Conservation (phyloP, 2,113 vertebrate genomes). For the Paramisgurnus dabryanus region DNA sequence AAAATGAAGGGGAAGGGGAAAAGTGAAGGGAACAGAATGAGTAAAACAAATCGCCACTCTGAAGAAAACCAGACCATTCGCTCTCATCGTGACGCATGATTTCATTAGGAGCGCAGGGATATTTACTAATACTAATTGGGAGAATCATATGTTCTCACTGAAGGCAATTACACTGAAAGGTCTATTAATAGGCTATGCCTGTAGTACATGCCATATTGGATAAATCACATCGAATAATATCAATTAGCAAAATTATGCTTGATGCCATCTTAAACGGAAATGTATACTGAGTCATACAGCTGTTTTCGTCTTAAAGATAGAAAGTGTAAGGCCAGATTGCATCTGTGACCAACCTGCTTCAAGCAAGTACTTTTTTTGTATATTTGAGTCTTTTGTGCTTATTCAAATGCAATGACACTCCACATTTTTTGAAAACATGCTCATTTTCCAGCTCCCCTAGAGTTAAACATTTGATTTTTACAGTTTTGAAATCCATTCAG, state of each 20-base stretch:
- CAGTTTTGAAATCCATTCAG: too few species aligned
- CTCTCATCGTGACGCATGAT: constrained; percentile 36
- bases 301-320: constrained; percentile 2
- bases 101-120: constrained; percentile 45
- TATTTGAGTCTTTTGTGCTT: too few species aligned
- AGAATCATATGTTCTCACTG: constrained; percentile 40
- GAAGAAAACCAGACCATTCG: constrained; percentile 36
- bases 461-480: too few species aligned
- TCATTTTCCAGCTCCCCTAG: too few species aligned
- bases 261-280: background rate
- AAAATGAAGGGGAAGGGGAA: constrained; percentile 1
- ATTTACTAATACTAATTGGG: constrained; percentile 46
- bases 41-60: constrained; percentile 38
- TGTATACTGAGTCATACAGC: background rate
- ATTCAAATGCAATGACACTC: too few species aligned
- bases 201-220: constrained; percentile 14
- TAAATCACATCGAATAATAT: constrained; percentile 29
- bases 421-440: too few species aligned
- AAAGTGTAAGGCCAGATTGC: background rate
- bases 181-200: constrained; percentile 41
- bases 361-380: too few species aligned
- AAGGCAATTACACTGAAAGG: constrained; percentile 31
- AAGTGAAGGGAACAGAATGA: constrained; percentile 27
- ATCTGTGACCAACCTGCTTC: too few species aligned
- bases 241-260: constrained; percentile 29